Evolutionary conservation across 2,888 invertebrate genomes (phyloP).

Genomic region (Diarsia mendica): DNA sequence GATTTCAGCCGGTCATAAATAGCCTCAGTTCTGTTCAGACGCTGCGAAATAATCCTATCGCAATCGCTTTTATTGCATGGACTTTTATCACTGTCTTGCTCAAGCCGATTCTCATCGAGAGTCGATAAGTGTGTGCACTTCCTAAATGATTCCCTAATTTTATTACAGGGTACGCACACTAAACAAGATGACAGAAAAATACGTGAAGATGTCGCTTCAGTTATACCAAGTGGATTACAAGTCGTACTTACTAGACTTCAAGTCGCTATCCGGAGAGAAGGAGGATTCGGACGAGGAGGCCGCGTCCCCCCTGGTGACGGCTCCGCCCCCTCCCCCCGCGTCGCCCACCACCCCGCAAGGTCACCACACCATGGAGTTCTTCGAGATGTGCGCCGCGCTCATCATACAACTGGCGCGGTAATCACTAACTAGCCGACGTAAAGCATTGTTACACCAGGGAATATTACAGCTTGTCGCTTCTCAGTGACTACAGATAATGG

Average conservation of each 20-base stretch:
- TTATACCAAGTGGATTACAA: constrained; percentile 99
- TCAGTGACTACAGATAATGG: constrained; percentile 7
- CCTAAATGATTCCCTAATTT: not conserved
- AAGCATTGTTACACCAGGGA: constrained; percentile 21
- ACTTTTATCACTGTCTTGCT: too few relatives aligned
- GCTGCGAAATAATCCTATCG: too few relatives aligned
- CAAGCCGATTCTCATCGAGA: not conserved
- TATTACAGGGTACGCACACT: constrained; percentile 95
- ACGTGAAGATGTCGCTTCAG: constrained; percentile 99
- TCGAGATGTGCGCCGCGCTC: constrained; percentile 99
- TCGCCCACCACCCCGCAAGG: constrained; percentile 87
- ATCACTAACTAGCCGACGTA: constrained; percentile 16
- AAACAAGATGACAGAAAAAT: constrained; percentile 95
- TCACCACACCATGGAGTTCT: constrained; percentile 99
- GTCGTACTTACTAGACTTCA: constrained; percentile 99
- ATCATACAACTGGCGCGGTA: constrained; percentile 99
- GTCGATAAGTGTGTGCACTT: not conserved
- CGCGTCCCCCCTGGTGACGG: constrained; percentile 67
- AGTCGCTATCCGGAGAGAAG: constrained; percentile 96
- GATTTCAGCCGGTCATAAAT: not conserved
- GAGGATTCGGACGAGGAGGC: constrained; percentile 88
- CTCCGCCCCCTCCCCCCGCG: constrained; percentile 73
- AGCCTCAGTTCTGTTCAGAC: not conserved
- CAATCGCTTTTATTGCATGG: not conserved
- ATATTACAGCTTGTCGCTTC: constrained; percentile 12